These are phyloP conservation scores for Papilio polytes DNA, from an alignment of 1,140 invertebrate genomes.

Conservation along the genomic window DNA sequence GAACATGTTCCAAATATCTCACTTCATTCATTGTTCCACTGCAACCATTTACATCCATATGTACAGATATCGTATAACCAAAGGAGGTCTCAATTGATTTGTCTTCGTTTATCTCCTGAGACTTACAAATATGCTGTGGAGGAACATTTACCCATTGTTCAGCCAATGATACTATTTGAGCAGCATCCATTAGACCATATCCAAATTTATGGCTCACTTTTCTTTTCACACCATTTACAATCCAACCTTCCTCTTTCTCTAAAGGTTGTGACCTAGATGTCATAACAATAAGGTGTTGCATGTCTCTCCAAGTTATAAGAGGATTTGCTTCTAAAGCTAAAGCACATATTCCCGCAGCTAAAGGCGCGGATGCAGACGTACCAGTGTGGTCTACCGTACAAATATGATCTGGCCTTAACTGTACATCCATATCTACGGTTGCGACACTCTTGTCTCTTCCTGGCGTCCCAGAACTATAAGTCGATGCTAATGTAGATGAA, in stretches of 20 bases:
- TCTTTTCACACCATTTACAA: slow-evolving; percentile 94
- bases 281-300: slow-evolving; percentile 98
- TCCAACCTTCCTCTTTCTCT: slow-evolving; percentile 94
- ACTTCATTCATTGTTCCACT: slow-evolving; percentile 93
- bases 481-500: slow-evolving; percentile 97
- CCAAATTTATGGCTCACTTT: slow-evolving; percentile 98
- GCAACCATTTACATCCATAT: slow-evolving; percentile 95
- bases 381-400: slow-evolving; percentile 95
- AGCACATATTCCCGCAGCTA: slow-evolving; percentile 97
- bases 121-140: slow-evolving; percentile 97
- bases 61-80: slow-evolving; percentile 88
- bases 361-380: slow-evolving; percentile 96
- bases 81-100: slow-evolving; percentile 88
- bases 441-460: slow-evolving; percentile 96
- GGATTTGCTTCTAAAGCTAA: slow-evolving; percentile 97
- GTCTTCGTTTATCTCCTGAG: slow-evolving; percentile 93
- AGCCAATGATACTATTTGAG: slow-evolving; percentile 94
- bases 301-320: slow-evolving; percentile 96
- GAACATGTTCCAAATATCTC: slow-evolving; percentile 96
- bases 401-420: slow-evolving; percentile 91
- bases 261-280: slow-evolving; percentile 92
- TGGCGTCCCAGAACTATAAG: slow-evolving; percentile 97
- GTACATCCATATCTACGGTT: slow-evolving; percentile 96
- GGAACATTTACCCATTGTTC: slow-evolving; percentile 97
- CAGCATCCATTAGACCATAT: slow-evolving; percentile 98